Conservation (phyloP, 2,797 vertebrate species). For the Helicolenus hilgendorfi region DNA sequence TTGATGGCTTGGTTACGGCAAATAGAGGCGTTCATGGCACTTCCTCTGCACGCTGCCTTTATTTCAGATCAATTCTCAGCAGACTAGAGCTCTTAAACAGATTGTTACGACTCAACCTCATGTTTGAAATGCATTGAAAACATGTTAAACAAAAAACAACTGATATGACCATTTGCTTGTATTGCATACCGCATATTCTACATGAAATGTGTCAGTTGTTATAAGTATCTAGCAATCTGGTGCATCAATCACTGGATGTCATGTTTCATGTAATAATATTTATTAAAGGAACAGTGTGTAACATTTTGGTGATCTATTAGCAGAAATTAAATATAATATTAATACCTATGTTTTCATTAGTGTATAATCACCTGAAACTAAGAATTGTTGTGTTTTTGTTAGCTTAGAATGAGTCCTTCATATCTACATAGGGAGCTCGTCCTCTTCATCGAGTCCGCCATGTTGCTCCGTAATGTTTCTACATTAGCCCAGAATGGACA, state of each 20-base stretch:
- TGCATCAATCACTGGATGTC: neutral
- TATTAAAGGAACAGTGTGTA: neutral
- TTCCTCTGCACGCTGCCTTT: neutral
- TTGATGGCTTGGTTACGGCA: conserved; percentile 4
- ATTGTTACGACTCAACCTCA: neutral
- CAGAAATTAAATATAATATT: too few relatives aligned
- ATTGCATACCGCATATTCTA: neutral
- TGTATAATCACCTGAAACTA: too few relatives aligned
- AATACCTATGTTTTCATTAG: too few relatives aligned
- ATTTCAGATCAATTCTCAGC: neutral
- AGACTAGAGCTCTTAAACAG: neutral
- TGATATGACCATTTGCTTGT: neutral
- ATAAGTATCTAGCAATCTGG: neutral
- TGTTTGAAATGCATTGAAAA: neutral
- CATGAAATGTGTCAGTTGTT: neutral
- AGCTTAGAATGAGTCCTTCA: too few relatives aligned
- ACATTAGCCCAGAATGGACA: too few relatives aligned
- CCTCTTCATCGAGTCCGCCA: too few relatives aligned
- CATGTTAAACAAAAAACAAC: neutral
- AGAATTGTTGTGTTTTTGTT: too few relatives aligned
- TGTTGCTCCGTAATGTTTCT: too few relatives aligned
- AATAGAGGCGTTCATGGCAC: neutral
- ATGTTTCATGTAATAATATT: conserved; percentile 1
- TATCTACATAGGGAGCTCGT: too few relatives aligned
- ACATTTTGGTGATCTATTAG: neutral